Base-by-base conservation (phyloP, 2,888 invertebrate genomes). In the Proisotoma minuta region DNA sequence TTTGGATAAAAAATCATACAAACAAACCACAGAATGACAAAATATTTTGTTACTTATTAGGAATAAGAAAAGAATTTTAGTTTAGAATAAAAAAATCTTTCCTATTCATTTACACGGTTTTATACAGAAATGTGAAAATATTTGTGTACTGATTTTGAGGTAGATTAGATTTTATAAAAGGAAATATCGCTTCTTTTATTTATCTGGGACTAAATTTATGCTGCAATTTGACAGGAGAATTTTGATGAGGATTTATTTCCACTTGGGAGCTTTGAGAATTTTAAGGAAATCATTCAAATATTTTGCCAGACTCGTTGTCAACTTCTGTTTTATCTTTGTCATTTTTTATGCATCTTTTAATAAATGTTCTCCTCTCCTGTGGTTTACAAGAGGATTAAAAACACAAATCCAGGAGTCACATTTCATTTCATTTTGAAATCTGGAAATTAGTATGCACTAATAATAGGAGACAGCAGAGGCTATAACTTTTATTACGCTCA, bases 221-320 rank as follows among this genome's bases (percentile, higher is more conserved):
- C 28, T 28, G 4, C 29, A 10, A 53, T 40, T 59, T 61, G 64
- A 59, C 59, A 64, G 63, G 66, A 54, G 54, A 67, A 67, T 67
- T 67, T 67, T 67, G 66, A 67, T 67, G 66, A 67, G 64, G 63
- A 67, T 67, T 67, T 67, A 67, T 67, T 61, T 54, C 15, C 60
- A 57, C 48, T 51, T 34, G 40, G 53, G 56, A 23, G 50, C 5
- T 28, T 28, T 51, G 27, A n/a, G 27, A 15, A 28, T 51, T 29
- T 10, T 10, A 10, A 34, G 5, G 18, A 49, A 49, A 49, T 49
- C 49, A 49, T 15, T 23, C 4, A 52, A 28, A 52, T 28, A 52
- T 52, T 28, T 50, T 28, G 8, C 27, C 52, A 27, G 18, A 28
- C 27, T n/a, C 28, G 26, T 52, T 52, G 3, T 26, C 34, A 10